A percentile compares a stretch with the other conserved stretches of the same genome.
These are phyloP conservation scores for Tupaia tana DNA, from an alignment of 2,113 vertebrate genomes.

Conservation along the genomic window DNA sequence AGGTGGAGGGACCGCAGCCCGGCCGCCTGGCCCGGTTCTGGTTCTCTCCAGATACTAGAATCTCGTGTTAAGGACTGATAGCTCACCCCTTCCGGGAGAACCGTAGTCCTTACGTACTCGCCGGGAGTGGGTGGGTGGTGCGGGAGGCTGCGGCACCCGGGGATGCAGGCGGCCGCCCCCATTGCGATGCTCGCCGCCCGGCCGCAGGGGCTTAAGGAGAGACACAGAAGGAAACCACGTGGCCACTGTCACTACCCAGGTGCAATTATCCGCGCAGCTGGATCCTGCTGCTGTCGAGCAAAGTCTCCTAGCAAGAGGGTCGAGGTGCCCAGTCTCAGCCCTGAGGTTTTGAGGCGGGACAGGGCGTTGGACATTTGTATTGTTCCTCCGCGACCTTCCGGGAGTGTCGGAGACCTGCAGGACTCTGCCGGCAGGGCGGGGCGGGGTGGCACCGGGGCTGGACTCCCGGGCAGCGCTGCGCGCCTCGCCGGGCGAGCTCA, in stretches of 20 bases:
- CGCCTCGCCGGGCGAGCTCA: fast-evolving
- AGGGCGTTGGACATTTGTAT: neutral
- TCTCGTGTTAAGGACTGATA: neutral
- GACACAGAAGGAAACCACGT: fast-evolving
- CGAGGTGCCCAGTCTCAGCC: neutral
- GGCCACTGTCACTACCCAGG: neutral
- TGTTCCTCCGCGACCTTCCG: no score
- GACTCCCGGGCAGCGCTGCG: no score
- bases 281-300: neutral
- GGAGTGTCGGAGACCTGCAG: neutral
- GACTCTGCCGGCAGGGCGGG: neutral
- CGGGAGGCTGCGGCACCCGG: no score
- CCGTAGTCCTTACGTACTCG: no score
- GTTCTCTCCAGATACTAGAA: neutral
- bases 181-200: neutral
- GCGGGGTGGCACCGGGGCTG: neutral
- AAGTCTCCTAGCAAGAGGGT: neutral
- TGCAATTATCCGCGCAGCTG: neutral
- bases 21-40: neutral
- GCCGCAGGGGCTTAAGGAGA: neutral
- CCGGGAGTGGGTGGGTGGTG: no score
- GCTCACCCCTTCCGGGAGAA: neutral
- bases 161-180: slow-evolving; percentile 22
- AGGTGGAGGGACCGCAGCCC: slow-evolving; percentile 57
- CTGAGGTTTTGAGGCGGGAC: neutral